Evolutionary conservation across 1,140 invertebrate species (phyloP).

Genomic region (Halictus rubicundus): DNA sequence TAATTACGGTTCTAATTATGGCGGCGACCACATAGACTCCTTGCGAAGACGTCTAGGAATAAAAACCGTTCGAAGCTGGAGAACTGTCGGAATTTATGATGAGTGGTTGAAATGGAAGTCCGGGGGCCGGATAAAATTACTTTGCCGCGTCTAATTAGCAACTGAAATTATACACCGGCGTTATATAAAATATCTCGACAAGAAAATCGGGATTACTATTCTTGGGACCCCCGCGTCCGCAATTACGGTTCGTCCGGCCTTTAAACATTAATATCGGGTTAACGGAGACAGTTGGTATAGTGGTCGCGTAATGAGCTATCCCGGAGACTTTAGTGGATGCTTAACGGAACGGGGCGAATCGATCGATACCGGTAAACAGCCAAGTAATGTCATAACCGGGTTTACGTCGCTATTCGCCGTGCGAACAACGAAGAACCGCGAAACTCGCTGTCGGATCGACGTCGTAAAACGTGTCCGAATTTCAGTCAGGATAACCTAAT

Average conservation of each 20-base stretch:
- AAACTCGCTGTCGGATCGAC: too few relatives aligned
- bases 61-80: too few relatives aligned
- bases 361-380: constrained; percentile 8
- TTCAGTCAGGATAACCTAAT: constrained; percentile 19
- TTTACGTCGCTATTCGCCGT: constrained; percentile 8
- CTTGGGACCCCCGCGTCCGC: background rate
- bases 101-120: too few relatives aligned
- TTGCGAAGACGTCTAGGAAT: too few relatives aligned
- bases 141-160: too few relatives aligned
- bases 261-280: background rate
- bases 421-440: background rate
- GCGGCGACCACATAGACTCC: too few relatives aligned
- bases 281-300: background rate
- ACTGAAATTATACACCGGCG: too few relatives aligned
- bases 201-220: background rate
- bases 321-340: constrained; percentile 14
- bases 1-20: too few relatives aligned
- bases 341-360: background rate
- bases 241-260: background rate
- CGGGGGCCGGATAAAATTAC: too few relatives aligned
- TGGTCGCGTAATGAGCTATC: background rate
- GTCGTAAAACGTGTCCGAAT: constrained; percentile 14
- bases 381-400: constrained; percentile 1
- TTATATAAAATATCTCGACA: background rate
- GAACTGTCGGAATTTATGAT: too few relatives aligned